Percentiles rank a stretch among this genome's conserved stretches.
These are phyloP conservation scores for Chymomyza fuscimana DNA, from an alignment of 2,888 invertebrate genomes.

Conservation along the genomic window DNA sequence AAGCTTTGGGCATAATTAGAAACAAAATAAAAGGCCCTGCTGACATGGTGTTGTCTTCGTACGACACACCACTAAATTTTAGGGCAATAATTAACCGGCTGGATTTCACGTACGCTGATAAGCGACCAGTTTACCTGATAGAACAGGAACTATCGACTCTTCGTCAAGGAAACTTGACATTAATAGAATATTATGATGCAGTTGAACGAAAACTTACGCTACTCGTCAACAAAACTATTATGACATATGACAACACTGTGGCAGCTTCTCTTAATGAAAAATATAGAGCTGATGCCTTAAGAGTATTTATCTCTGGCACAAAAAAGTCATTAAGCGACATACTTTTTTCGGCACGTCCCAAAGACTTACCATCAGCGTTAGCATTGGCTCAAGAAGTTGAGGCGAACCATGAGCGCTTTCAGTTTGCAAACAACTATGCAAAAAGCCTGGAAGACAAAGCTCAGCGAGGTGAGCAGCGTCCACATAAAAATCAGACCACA, in stretches of 20 bases:
- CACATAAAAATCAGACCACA: no score
- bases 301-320: background rate
- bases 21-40: no score
- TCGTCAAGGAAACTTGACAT: no score
- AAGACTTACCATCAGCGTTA: background rate
- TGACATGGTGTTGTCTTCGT: no score
- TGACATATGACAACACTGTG: background rate
- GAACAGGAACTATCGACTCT: background rate
- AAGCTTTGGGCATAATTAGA: no score
- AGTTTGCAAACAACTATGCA: no score
- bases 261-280: background rate
- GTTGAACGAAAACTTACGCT: background rate
- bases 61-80: no score
- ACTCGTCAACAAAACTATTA: background rate
- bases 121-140: background rate
- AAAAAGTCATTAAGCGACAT: background rate
- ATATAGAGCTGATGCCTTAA: background rate
- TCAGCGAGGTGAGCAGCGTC: no score
- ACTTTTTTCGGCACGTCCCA: background rate
- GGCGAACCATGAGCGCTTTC: background rate
- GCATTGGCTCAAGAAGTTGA: background rate
- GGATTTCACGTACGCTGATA: background rate
- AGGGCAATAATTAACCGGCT: background rate
- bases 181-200: no score
- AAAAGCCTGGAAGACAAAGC: no score